Conservation (phyloP, 64 coral and sea anemone genomes). For the Stylophora pistillata region DNA sequence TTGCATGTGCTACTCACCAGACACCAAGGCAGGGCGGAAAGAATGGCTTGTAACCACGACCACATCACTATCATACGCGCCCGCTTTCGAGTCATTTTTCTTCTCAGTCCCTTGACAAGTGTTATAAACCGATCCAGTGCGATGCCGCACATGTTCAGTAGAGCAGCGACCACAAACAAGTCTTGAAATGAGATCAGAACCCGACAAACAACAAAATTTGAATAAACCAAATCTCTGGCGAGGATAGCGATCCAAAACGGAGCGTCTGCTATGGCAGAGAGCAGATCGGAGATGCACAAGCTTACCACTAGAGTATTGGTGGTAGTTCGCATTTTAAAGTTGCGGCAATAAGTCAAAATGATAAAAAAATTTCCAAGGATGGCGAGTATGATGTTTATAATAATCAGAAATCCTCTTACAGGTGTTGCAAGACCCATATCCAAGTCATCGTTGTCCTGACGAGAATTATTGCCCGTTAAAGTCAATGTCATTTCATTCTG, state of each 20-base stretch:
- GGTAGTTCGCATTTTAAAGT: conserved; percentile 84
- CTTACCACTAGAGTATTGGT: conserved; percentile 88
- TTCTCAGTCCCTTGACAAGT: conserved; percentile 73
- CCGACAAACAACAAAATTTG: conserved; percentile 53
- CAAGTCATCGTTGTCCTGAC: not conserved
- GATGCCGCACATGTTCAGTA: conserved; percentile 83
- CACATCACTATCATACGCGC: conserved; percentile 42
- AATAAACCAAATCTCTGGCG: conserved; percentile 18
- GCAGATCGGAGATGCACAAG: conserved; percentile 69
- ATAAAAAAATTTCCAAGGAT: conserved; percentile 84
- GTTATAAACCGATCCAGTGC: conserved; percentile 85
- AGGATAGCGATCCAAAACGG: conserved; percentile 62
- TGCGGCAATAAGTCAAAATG: conserved; percentile 75
- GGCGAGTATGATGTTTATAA: conserved; percentile 63
- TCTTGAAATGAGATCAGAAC: conserved; percentile 66
- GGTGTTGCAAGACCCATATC: not conserved
- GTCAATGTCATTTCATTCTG: not conserved
- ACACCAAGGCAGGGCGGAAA: conserved; percentile 68
- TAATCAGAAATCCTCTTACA: conserved; percentile 33
- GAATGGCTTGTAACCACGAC: conserved; percentile 67
- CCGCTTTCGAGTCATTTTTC: conserved; percentile 63
- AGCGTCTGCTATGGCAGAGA: conserved; percentile 73
- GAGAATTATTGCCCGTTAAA: not conserved
- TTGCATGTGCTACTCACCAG: not conserved
- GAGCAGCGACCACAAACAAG: conserved; percentile 72